A percentile compares a stretch with the other conserved stretches of the same genome.
phyloP scores from a whole-genome alignment of 2,113 vertebrate genomes.

The Micromys minutus region DNA sequence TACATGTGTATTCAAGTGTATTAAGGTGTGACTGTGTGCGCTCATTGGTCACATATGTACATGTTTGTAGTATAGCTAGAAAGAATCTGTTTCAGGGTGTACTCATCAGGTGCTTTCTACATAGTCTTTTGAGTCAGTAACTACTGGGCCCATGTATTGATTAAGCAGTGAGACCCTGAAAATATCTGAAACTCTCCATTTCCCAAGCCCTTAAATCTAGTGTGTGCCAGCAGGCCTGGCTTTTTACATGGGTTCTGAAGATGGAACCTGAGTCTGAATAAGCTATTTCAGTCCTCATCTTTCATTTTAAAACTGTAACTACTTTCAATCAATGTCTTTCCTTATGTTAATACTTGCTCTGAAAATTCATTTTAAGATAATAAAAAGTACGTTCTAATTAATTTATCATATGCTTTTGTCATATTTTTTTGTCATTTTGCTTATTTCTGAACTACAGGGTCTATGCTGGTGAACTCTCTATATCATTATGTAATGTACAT shows the following conservation, averaged over 20 bases:
- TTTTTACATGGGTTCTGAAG: background rate
- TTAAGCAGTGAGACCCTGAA: background rate
- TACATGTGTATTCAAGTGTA: background rate
- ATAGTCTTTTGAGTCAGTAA: background rate
- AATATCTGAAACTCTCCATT: background rate
- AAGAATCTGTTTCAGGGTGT: background rate
- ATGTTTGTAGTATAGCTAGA: background rate
- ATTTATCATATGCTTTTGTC: background rate
- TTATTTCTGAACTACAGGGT: background rate
- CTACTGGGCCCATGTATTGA: background rate
- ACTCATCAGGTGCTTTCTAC: background rate
- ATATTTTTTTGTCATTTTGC: background rate
- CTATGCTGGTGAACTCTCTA: background rate
- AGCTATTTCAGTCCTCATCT: background rate
- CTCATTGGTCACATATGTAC: background rate
- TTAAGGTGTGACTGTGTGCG: background rate
- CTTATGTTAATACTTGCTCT: background rate
- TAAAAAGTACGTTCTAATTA: constrained; percentile 25
- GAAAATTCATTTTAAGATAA: background rate
- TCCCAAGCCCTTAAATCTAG: background rate
- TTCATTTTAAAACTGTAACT: background rate
- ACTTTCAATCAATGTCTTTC: background rate
- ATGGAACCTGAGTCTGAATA: no score
- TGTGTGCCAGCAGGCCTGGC: no score
- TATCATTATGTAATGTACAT: background rate